These are phyloP conservation scores for Xenotilapia flavipinnis DNA, from an alignment of 2,113 vertebrate genomes.

Conservation along the genomic window DNA sequence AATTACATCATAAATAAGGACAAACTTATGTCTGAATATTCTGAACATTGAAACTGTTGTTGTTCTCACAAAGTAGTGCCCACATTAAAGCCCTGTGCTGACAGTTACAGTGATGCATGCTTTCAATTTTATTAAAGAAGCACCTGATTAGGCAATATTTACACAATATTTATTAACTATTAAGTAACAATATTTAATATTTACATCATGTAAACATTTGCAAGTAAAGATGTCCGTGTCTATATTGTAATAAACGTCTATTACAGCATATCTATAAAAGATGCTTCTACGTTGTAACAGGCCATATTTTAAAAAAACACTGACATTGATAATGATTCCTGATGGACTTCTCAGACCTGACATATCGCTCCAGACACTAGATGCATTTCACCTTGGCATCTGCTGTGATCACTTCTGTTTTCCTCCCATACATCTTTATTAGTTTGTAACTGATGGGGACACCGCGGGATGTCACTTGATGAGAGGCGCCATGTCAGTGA, in stretches of 20 bases:
- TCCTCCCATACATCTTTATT: conserved; percentile 70
- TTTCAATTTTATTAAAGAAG: background rate
- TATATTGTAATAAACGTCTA: background rate
- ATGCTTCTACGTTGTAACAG: background rate
- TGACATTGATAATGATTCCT: background rate
- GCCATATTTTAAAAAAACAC: background rate
- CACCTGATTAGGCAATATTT: background rate
- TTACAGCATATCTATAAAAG: background rate
- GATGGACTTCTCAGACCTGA: conserved; percentile 38
- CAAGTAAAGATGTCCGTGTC: background rate
- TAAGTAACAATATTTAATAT: background rate
- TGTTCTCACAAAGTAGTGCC: background rate
- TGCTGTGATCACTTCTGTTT: conserved; percentile 58
- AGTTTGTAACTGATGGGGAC: conserved; percentile 66
- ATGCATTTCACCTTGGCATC: conserved; percentile 69
- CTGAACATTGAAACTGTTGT: background rate
- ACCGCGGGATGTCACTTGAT: conserved; percentile 65
- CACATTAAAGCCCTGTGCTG: background rate
- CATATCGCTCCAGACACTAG: conserved; percentile 52
- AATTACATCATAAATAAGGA: background rate
- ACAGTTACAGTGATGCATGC: background rate
- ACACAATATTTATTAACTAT: background rate
- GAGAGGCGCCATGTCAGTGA: conserved; percentile 66
- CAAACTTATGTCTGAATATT: background rate
- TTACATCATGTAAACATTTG: background rate